Conservation (phyloP, 2,113 vertebrate genomes). For the Callaeas wilsoni region DNA sequence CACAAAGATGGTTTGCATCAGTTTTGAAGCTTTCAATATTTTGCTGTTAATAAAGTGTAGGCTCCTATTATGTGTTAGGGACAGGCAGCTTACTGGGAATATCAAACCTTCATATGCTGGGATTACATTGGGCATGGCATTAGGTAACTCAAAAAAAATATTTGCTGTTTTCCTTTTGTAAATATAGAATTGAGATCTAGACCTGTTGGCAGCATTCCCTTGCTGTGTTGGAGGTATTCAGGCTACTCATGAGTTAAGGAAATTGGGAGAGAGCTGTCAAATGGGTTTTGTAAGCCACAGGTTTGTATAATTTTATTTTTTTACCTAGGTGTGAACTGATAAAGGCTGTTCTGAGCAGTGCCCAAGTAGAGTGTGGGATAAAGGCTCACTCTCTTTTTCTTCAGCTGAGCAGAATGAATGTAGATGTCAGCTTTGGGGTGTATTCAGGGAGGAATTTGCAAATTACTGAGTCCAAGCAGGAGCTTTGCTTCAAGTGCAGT, state of each 20-base stretch:
- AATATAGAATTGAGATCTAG: not conserved
- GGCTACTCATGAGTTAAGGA: not conserved
- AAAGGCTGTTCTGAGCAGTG: not conserved
- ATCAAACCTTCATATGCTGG: rapidly evolving
- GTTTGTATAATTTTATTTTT: not conserved
- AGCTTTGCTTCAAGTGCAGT: not conserved
- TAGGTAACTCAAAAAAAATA: not conserved
- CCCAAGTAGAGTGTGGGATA: not conserved
- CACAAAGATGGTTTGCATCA: not conserved
- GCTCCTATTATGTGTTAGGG: not conserved
- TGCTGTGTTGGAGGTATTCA: not conserved
- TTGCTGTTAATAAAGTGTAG: not conserved
- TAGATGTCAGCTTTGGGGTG: not conserved
- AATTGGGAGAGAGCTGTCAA: not conserved
- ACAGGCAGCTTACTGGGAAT: not conserved
- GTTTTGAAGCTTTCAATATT: not conserved
- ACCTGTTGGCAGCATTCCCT: not conserved
- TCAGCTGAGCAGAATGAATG: not conserved
- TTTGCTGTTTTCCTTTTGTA: not conserved
- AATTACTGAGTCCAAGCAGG: not conserved
- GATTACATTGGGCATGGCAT: not conserved
- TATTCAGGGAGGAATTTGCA: not conserved
- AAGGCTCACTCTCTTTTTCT: not conserved
- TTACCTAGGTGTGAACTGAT: not conserved
- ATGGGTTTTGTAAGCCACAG: not conserved